Conservation (phyloP, 2,797 vertebrate genomes). For the Acanthurus tractus region DNA sequence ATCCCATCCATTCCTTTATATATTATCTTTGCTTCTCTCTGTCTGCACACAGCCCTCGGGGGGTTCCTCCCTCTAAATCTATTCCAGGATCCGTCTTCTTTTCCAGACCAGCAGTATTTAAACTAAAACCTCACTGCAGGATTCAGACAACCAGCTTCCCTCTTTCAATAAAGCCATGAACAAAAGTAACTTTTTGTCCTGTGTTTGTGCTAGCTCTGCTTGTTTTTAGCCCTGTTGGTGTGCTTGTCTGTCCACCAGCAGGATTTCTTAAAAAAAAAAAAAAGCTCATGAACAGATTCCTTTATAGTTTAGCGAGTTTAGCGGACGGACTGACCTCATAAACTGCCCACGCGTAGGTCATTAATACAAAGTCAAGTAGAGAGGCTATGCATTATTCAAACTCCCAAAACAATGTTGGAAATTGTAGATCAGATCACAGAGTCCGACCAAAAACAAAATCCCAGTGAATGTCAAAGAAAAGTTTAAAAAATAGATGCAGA, state of each 20-base stretch:
- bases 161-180: not conserved
- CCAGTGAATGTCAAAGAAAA: not conserved
- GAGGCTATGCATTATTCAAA: constrained; percentile 11
- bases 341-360: constrained; percentile 28
- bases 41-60: constrained; percentile 34
- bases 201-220: not conserved
- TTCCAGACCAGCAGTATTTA: constrained; percentile 13
- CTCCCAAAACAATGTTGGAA: constrained; percentile 6
- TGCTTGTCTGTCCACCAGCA: not conserved
- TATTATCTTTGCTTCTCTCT: constrained; percentile 35
- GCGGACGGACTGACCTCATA: constrained; percentile 1
- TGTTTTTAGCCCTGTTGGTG: not conserved
- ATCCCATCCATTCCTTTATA: constrained; percentile 46
- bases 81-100: constrained; percentile 48
- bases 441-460: not conserved
- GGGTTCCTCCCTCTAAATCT: constrained; percentile 45
- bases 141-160: not conserved
- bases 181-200: not conserved
- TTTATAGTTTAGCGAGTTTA: constrained; percentile 16
- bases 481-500: not conserved
- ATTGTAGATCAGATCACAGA: constrained; percentile 12
- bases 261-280: not conserved
- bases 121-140: not conserved
- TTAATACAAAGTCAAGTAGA: not conserved
- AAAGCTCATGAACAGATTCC: constrained; percentile 8